Evolutionary conservation across 2,888 invertebrate genomes (phyloP), one percentile per base, ranked within the genome.

Genomic region (Xanthia togata): DNA sequence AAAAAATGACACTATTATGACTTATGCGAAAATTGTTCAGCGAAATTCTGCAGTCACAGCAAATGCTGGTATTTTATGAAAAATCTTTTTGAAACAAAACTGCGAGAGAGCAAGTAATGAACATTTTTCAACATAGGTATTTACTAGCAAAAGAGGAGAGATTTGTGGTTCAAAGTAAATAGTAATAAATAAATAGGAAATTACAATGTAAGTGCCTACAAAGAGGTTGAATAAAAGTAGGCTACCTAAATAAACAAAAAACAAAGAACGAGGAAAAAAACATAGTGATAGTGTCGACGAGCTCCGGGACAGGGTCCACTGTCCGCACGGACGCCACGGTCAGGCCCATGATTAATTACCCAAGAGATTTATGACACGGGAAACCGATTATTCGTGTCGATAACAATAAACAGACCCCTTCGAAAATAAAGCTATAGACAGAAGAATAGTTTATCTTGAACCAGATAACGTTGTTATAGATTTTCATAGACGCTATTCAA

Each of bases 271-370:
- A 55, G 20, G 23, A 74, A 76, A 83, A 85, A 87, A 87, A 83
- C 76, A 70, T 73, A 73, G 89, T 88, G 79, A 82, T 76, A 71
- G 77, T 78, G 87, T 78, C 73, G 71, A 65, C 75, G 74, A 77
- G 81, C 59, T 71, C 69, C 62, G 79, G 75, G 82, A 85, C 81
- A 83, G 81, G 78, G 79, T 70, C 89, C 85, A 83, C 76, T 86
- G 86, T 88, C 90, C 86, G 87, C 87, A 14, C 62, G 75, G n/a
- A 53, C 44, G 77, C 81, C 87, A 87, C 73, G 85, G 89, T 89
- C 90, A 87, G 87, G 74, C 81, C 81, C 83, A 87, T 92, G 93
- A 93, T 93, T 93, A 93, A 93, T 93, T 92, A 91, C 89, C 70
- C 76, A 69, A 71, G 85, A 93, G 93, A 93, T 93, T 93, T 93